Evolutionary conservation across 2,113 vertebrate genomes (phyloP), one percentile per base, ranked within the genome.

Genomic region (Nipponia nippon): DNA sequence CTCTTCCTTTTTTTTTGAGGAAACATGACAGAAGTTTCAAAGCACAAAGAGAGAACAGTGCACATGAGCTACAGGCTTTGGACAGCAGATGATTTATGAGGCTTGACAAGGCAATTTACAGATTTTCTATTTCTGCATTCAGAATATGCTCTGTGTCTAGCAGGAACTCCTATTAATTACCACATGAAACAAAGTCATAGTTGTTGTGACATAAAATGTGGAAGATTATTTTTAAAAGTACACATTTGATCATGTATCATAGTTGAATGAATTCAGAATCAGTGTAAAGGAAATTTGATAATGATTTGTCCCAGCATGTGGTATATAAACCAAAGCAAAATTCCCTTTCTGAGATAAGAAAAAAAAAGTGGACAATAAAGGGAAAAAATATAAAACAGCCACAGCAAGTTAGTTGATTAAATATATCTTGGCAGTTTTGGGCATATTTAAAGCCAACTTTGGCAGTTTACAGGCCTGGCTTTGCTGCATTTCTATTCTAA

Each of bases 101-200:
- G 59, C 18, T 96, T 95, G 78, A 96, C 91, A 96, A 88, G 53
- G 53, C 53, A 94, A 91, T 97, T 95, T 86, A 85, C 62, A 78
- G 50, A 34, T 86, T 85, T 94, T 62, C 58, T 93, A 5, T 81
- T 91, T 91, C 67, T 59, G 50, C 49, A 34, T 88, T 93, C 81
- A 85, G 66, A 88, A 81, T 86, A 58, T 47, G 23, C 15, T 72
- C 49, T 65, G 6, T 76, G 44, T 87, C 87, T 77, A 91, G 76
- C 44, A 83, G 70, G 16, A 67, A 21, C 12, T 85, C 20, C 46
- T 90, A 62, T 49, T 80, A 95, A 92, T 94, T 95, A 63, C 38
- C 18, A 36, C 9, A 23, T 44, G 59, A 91, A 94, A 81, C 23
- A 82, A 90, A 87, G 40, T 89, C 56, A 34, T 63, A 65, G 22